These are phyloP conservation scores for Pseudorectes ferrugineus DNA, from an alignment of 2,113 vertebrate species.

Conservation along the genomic window DNA sequence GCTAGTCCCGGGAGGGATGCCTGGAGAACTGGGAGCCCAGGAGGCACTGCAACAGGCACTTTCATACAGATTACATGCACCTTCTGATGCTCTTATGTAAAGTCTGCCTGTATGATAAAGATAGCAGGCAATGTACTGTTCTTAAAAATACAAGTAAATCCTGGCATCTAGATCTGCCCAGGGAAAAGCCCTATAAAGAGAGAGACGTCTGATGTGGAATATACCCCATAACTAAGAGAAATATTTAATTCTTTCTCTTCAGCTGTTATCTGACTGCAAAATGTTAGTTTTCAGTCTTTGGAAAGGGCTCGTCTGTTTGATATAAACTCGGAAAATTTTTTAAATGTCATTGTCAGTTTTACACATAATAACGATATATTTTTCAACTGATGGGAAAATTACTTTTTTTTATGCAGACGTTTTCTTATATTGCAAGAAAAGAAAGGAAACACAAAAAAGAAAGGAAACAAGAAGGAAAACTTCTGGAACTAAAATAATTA, in stretches of 20 bases:
- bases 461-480: background rate
- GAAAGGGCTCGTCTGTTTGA: background rate
- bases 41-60: background rate
- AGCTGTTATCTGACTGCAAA: background rate
- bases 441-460: background rate
- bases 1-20: background rate
- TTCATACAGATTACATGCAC: background rate
- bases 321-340: background rate
- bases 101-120: background rate
- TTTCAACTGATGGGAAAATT: background rate
- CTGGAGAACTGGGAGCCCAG: background rate
- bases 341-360: background rate
- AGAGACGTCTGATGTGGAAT: background rate
- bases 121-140: accelerated
- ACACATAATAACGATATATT: background rate
- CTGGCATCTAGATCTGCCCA: background rate
- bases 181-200: background rate
- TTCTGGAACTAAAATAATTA: background rate
- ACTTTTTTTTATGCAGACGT: background rate
- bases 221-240: background rate
- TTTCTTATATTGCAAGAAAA: background rate
- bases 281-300: background rate
- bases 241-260: background rate
- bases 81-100: background rate
- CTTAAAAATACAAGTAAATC: background rate